These are phyloP conservation scores for Carapus acus DNA, from an alignment of 2,797 vertebrate genomes.

Conservation along the genomic window DNA sequence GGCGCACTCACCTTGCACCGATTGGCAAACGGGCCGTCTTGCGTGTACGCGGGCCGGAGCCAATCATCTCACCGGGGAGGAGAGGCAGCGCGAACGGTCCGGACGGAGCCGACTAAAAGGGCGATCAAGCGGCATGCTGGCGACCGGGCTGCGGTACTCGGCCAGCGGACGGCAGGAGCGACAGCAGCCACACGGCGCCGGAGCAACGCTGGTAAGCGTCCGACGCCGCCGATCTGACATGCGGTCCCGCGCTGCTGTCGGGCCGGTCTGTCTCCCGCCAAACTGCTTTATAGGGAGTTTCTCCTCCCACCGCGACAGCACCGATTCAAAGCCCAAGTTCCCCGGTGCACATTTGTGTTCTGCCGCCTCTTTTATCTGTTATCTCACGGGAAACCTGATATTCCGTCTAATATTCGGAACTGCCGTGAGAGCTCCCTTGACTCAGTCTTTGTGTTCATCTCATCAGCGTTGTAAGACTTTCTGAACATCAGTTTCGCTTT, in stretches of 20 bases:
- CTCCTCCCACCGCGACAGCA: too few species aligned
- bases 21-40: constrained; percentile 44
- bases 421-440: constrained; percentile 13
- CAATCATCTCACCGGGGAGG: constrained; percentile 52
- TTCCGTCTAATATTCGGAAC: not conserved
- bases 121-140: constrained; percentile 24
- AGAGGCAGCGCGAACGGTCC: constrained; percentile 59
- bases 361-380: constrained; percentile 9
- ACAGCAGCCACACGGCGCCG: too few species aligned
- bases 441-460: constrained; percentile 17
- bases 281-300: too few species aligned
- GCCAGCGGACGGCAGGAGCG: too few species aligned
- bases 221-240: too few species aligned
- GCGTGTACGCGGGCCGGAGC: constrained; percentile 47
- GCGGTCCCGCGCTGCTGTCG: too few species aligned
- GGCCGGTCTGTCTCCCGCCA: too few species aligned
- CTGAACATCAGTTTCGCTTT: constrained; percentile 6
- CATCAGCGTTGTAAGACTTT: not conserved
- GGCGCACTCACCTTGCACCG: constrained; percentile 26
- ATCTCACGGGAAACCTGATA: constrained; percentile 16
- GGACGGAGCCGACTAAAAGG: constrained; percentile 47
- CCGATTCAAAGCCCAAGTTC: not conserved
- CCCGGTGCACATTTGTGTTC: not conserved
- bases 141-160: too few species aligned
- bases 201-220: constrained; percentile 33